Base-by-base conservation (phyloP, 2,113 vertebrate genomes). In the Irena cyanogastra region DNA sequence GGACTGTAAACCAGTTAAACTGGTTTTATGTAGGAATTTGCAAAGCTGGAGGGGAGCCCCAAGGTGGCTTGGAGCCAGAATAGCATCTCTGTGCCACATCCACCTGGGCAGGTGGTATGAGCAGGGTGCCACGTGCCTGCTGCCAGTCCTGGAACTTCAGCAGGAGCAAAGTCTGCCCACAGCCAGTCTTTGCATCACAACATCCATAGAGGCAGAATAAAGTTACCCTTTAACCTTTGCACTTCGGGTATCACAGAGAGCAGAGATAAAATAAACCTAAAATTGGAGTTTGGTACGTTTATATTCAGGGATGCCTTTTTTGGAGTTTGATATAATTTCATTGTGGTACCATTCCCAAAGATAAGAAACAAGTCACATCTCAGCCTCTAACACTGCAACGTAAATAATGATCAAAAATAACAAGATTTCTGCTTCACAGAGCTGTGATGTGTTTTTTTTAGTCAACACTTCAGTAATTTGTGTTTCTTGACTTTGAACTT, bases 11-110 rank as follows among this genome's bases (percentile, higher is more conserved):
- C 91, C 77, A 89, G 94, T 91, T 93, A 49, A 94, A 91, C 89
- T 92, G 83, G 95, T 97, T 94, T 93, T 84, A 37, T 3, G 3
- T 16, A 71, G 89, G 93, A 91, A 87, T 96, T 91, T 53, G 52
- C 23, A 56, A 56, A 87, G 87, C 72, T 3, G 2, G 72, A 78
- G 89, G 75, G 77, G 72, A 89, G 56, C 47, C 76, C 52, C 12
- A 23, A 23, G 44, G 65, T 80, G 72, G 71, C 80, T 68, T 28
- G 10, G 41, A 56, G 87, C 69, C 83, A 89, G 83, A 81, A 31
- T 0, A 64, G 91, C 95, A 84, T 94, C 89, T 35, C 39, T 63
- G 80, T 81, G 87, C 53, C 88, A 27, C 68, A 45, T 79, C n/a
- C 69, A 60, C 37, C 50, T 65, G 61, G 65, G 75, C 57, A 94